Percentiles rank a stretch among this genome's conserved stretches.
Evolutionary conservation across 2,113 vertebrate species (phyloP).

Genomic region (Todiramphus chloris): DNA sequence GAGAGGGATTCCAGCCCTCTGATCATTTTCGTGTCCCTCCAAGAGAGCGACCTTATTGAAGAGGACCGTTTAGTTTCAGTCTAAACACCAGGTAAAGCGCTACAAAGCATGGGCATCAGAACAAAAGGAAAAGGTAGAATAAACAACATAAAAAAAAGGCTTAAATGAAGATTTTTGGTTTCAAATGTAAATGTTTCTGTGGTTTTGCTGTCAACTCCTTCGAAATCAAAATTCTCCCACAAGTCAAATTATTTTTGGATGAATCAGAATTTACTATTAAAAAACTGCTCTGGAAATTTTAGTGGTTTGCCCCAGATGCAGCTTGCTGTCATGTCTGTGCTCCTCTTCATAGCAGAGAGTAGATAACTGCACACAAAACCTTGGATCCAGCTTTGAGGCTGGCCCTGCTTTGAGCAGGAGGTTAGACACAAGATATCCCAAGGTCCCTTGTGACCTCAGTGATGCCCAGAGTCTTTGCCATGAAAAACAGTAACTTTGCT

Average conservation of each 20-base stretch:
- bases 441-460: background rate
- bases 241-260: background rate
- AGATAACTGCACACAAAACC: background rate
- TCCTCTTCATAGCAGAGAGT: fast-evolving
- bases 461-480: background rate
- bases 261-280: background rate
- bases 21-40: no score
- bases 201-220: background rate
- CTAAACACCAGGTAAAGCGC: background rate
- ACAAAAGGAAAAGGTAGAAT: background rate
- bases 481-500: background rate
- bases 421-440: background rate
- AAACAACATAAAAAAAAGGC: background rate
- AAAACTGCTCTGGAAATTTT: background rate
- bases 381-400: background rate
- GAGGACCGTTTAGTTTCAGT: background rate
- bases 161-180: background rate
- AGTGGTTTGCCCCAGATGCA: background rate
- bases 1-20: no score
- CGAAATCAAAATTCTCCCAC: background rate
- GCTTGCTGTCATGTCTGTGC: background rate
- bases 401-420: background rate
- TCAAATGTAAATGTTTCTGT: background rate
- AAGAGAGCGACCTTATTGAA: background rate
- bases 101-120: fast-evolving